phyloP scores from a whole-genome alignment of 2,888 invertebrate species.

The Pocota personata region DNA sequence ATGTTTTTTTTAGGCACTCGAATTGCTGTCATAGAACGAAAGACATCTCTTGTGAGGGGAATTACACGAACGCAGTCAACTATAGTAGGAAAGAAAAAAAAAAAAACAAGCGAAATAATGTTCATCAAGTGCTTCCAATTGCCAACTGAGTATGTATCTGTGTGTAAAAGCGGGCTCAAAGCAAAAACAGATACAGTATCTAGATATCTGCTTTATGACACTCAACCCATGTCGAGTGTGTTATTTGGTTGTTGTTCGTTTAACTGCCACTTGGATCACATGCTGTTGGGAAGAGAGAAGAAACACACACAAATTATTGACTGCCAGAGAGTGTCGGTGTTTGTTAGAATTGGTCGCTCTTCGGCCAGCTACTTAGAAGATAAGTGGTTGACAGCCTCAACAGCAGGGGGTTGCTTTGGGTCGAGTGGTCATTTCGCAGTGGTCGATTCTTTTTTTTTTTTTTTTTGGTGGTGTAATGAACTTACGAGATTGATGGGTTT shows the following conservation, averaged over 20 bases:
- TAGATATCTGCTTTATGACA: slow-evolving; percentile 65
- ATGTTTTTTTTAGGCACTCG: slow-evolving; percentile 11
- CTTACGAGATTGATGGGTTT: slow-evolving; percentile 48
- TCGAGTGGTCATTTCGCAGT: slow-evolving; percentile 44
- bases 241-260: slow-evolving; percentile 68
- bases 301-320: slow-evolving; percentile 18
- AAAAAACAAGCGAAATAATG: neutral
- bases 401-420: slow-evolving; percentile 50
- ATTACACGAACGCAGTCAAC: neutral
- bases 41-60: neutral
- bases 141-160: slow-evolving; percentile 18
- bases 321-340: slow-evolving; percentile 39
- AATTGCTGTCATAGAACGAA: too few relatives aligned
- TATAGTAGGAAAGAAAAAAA: neutral
- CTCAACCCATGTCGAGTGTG: slow-evolving; percentile 66
- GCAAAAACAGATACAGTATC: slow-evolving; percentile 53
- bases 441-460: neutral
- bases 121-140: slow-evolving; percentile 66
- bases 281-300: neutral
- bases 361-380: slow-evolving; percentile 54
- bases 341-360: slow-evolving; percentile 56
- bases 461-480: slow-evolving; percentile 13
- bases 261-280: slow-evolving; percentile 61
- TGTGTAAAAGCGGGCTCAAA: slow-evolving; percentile 28
- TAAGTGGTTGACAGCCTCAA: slow-evolving; percentile 55